Percentiles rank a stretch among this genome's conserved stretches.
Evolutionary conservation across 2,888 invertebrate species (phyloP).

Genomic region (Napeogenes inachia): DNA sequence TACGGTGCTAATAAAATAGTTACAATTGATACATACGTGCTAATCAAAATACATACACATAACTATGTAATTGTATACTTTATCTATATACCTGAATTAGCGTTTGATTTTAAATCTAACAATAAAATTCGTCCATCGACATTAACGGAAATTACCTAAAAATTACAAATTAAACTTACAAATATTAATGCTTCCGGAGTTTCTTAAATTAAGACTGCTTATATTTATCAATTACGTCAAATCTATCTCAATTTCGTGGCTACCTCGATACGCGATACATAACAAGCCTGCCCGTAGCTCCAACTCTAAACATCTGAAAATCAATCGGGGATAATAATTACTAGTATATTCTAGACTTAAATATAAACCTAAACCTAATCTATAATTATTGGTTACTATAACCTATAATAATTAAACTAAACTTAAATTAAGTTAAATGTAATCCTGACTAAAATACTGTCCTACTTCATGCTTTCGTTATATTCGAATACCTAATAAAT

Average conservation of each 20-base stretch:
- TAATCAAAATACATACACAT: not conserved
- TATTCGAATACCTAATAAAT: not conserved
- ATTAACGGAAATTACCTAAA: no score
- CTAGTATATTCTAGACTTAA: conserved; percentile 15
- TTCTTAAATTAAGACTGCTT: no score
- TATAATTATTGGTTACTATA: not conserved
- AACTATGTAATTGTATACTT: not conserved
- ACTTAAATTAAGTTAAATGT: no score
- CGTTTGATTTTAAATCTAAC: not conserved
- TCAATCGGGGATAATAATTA: conserved; percentile 34
- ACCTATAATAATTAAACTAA: no score
- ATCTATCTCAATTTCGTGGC: conserved; percentile 15
- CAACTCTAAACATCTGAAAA: conserved; percentile 38
- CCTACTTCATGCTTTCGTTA: no score
- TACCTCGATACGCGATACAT: conserved; percentile 19
- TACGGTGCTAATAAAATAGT: conserved; percentile 15
- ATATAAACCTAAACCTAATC: conserved; percentile 10
- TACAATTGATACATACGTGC: not conserved
- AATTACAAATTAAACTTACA: no score
- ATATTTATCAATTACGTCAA: no score
- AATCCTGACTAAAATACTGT: no score
- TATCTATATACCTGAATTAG: not conserved
- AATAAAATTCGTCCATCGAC: not conserved
- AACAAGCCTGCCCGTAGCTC: conserved; percentile 37
- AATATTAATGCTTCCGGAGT: no score